Conservation (phyloP, 2,888 invertebrate genomes). For the Polietes domitor region DNA sequence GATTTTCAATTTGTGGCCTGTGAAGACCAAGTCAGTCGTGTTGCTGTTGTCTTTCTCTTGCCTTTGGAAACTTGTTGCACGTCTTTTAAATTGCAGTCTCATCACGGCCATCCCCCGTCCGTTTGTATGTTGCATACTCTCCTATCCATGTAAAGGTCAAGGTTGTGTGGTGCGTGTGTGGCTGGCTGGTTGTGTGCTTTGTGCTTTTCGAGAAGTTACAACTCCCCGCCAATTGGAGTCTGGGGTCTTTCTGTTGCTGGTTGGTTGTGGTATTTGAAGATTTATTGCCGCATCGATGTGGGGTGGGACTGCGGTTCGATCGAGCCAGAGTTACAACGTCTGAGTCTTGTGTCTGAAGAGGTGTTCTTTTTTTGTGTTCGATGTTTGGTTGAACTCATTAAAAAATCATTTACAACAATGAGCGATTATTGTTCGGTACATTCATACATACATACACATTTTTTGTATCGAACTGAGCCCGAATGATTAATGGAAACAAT, state of each 20-base stretch:
- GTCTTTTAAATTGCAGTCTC: slow-evolving; percentile 36
- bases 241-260: too few relatives aligned
- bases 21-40: background rate
- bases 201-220: background rate
- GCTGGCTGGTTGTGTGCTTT: background rate
- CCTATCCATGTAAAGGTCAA: slow-evolving; percentile 59
- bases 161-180: slow-evolving; percentile 41
- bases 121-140: background rate
- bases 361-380: too few relatives aligned
- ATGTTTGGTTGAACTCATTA: background rate
- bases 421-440: background rate
- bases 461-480: too few relatives aligned
- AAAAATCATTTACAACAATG: slow-evolving; percentile 2
- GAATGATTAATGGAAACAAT: too few relatives aligned
- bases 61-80: slow-evolving; percentile 53
- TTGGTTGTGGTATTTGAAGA: background rate
- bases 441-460: background rate
- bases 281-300: background rate
- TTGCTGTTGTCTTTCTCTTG: background rate
- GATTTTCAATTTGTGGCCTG: background rate
- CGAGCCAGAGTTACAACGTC: too few relatives aligned
- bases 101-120: slow-evolving; percentile 18
- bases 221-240: background rate
- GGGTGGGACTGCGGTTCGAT: background rate
- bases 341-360: too few relatives aligned